Percentiles rank a stretch among this genome's conserved stretches.
These are phyloP conservation scores for Papilio dardanus DNA, from an alignment of 1,140 invertebrate genomes.

Conservation along the genomic window DNA sequence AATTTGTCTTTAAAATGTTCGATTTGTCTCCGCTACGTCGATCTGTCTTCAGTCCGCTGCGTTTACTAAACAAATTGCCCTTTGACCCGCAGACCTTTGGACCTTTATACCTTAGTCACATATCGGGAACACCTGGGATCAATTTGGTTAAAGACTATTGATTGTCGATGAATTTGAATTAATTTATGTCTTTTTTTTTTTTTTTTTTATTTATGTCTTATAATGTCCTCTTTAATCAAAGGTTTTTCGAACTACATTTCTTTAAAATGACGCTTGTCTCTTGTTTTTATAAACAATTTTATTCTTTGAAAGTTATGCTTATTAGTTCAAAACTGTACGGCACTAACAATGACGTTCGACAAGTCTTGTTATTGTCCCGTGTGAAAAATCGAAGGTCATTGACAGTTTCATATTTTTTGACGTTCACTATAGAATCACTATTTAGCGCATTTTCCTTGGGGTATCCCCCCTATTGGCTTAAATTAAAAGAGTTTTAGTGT, in stretches of 20 bases:
- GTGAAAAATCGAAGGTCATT: too few relatives aligned
- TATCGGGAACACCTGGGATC: neutral
- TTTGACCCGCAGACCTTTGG: conserved; percentile 25
- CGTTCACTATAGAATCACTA: too few relatives aligned
- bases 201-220: too few relatives aligned
- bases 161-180: neutral
- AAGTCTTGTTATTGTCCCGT: too few relatives aligned
- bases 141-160: neutral
- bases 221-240: neutral
- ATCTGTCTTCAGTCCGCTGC: conserved; percentile 7
- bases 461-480: neutral
- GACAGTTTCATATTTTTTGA: too few relatives aligned
- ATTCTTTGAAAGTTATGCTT: too few relatives aligned
- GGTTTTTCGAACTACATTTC: neutral
- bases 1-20: conserved; percentile 23
- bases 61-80: neutral
- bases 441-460: too few relatives aligned
- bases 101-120: neutral
- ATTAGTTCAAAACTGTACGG: too few relatives aligned
- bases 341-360: too few relatives aligned
- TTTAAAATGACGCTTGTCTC: too few relatives aligned
- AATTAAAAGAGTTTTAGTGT: neutral
- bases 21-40: conserved; percentile 3
- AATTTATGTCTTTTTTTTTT: too few relatives aligned
- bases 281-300: neutral